Evolutionary conservation across 2,113 vertebrate species (phyloP), one percentile per base, ranked within the genome.

Genomic region (Elanoides forficatus): DNA sequence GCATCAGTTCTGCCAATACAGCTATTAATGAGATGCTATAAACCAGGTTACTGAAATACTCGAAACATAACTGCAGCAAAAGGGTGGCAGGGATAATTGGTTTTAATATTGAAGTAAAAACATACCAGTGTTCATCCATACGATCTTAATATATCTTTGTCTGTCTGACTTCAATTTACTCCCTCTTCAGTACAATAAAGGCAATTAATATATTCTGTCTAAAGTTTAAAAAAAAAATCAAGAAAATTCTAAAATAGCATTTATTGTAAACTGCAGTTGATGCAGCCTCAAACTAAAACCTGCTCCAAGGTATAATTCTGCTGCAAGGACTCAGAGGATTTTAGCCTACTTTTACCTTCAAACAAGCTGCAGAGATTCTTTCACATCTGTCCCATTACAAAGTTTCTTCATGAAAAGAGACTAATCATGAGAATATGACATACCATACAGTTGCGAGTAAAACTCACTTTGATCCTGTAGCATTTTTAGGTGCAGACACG

Each of bases 11-110:
- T 29, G 29, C 13, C 50, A 34, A 29, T 6, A 50, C 17, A 42
- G 52, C 30, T 36, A 23, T 16, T 30, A 21, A 9, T 4, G 25
- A 65, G 32, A 63, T n/a, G 32, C 42, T 59, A n/a, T 7, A 86
- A 63, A 88, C 15, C 19, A 43, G 4, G 30, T 14, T 20, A 70
- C 30, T 17, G 23, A 80, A 86, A 90, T 43, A 72, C 13, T 20
- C 0, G 0, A n/a, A 48, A 34, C 23, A 72, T 5, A 96, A 55
- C 20, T 45, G 22, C 25, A 86, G 55, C 10, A 0, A 7, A 76
- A 76, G 9, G 10, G 18, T 13, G 16, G n/a, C 56, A 66, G 13
- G 4, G 11, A 40, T 16, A 76, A 47, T 1, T 0, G 0, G 3
- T 34, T 90, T 65, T 60, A 83, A n/a, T 14, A 43, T 0, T n/a